A percentile compares a stretch with the other conserved stretches of the same genome.
phyloP scores from a whole-genome alignment of 1,140 invertebrate genomes.

The Eupristina koningsbergeri region DNA sequence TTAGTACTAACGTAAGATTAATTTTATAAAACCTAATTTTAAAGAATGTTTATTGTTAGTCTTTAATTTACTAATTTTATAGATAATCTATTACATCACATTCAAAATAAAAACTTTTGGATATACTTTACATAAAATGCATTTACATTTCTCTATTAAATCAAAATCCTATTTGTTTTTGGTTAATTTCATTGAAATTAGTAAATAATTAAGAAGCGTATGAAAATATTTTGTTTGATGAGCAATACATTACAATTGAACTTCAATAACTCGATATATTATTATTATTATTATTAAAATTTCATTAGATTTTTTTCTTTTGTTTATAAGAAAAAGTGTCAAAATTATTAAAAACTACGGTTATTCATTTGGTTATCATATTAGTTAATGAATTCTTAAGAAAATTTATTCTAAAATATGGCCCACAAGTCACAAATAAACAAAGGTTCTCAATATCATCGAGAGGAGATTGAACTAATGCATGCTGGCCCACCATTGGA shows the following conservation, averaged over 20 bases:
- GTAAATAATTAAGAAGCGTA: background rate
- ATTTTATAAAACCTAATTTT: too few species aligned
- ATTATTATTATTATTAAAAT: background rate
- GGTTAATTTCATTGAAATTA: background rate
- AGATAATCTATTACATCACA: background rate
- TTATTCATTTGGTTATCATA: background rate
- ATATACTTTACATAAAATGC: background rate
- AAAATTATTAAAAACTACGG: constrained; percentile 23
- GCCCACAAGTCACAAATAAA: background rate
- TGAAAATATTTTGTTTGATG: background rate
- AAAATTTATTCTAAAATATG: constrained; percentile 8
- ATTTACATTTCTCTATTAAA: background rate
- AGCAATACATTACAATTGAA: background rate
- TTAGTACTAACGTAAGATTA: too few species aligned
- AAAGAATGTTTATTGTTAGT: too few species aligned
- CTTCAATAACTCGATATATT: background rate
- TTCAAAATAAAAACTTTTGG: too few species aligned
- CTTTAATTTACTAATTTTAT: too few species aligned
- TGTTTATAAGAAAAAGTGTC: constrained; percentile 7
- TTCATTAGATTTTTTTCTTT: constrained; percentile 21
- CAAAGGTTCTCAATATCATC: constrained; percentile 53
- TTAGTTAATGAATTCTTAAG: background rate
- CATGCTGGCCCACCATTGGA: constrained; percentile 62
- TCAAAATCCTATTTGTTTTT: background rate
- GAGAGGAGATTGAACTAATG: constrained; percentile 55